Percentiles rank a stretch among this genome's conserved stretches.
Conservation (phyloP, 2,797 vertebrate genomes). For the Pipistrellus pygmaeus region DNA sequence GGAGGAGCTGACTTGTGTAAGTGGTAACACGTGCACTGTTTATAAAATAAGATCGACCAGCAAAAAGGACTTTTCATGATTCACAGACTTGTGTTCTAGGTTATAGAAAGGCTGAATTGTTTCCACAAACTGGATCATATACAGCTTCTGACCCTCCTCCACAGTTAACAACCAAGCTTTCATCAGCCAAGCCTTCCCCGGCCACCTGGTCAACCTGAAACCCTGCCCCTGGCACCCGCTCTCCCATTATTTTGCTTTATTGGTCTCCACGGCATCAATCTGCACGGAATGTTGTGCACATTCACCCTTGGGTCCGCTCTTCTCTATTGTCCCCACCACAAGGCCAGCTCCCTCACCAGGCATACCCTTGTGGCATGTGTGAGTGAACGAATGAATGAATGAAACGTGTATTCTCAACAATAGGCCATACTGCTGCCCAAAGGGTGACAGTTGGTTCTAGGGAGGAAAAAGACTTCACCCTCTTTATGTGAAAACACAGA, state of each 20-base stretch:
- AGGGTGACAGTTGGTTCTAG: not conserved
- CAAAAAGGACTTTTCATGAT: not conserved
- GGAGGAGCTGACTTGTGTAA: not conserved
- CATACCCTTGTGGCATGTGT: too few species aligned
- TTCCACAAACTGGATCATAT: not conserved
- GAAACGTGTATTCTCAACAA: not conserved
- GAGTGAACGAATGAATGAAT: too few species aligned
- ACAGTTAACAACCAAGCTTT: too few species aligned
- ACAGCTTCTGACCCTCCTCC: not conserved
- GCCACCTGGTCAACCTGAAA: not conserved
- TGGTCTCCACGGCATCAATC: not conserved
- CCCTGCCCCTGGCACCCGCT: not conserved
- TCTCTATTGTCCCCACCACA: not conserved
- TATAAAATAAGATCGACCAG: not conserved
- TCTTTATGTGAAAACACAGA: not conserved
- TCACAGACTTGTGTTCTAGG: not conserved
- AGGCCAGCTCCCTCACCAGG: not conserved
- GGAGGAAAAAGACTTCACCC: not conserved
- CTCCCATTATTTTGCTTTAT: not conserved
- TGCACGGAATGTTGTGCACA: fast-evolving
- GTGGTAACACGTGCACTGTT: not conserved
- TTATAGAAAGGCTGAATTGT: not conserved
- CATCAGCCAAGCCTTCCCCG: not conserved
- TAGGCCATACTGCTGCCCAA: not conserved
- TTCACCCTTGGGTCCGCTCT: not conserved